Evolutionary conservation across 2,113 vertebrate species (phyloP).

Genomic region (Triplophysa tibetana): DNA sequence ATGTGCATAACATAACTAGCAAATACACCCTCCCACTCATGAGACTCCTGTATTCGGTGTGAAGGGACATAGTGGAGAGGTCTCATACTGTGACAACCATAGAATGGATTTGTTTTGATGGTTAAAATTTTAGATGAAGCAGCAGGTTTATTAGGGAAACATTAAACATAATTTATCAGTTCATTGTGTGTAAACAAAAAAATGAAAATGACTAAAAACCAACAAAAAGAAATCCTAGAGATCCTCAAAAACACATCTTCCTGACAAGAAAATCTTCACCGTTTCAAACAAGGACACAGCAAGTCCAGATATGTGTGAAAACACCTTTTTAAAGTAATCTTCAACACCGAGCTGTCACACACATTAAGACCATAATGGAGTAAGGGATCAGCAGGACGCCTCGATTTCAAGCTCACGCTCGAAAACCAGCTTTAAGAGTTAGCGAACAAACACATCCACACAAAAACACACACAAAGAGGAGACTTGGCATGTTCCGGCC

Average conservation of each 20-base stretch:
- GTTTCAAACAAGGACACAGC: slow-evolving; percentile 18
- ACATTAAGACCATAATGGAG: slow-evolving; percentile 61
- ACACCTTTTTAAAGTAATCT: slow-evolving; percentile 36
- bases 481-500: slow-evolving; percentile 49
- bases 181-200: background rate
- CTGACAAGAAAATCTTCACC: slow-evolving; percentile 2
- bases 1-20: slow-evolving; percentile 16
- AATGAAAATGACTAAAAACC: background rate
- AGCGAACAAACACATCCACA: slow-evolving; percentile 44
- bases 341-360: slow-evolving; percentile 51
- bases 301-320: slow-evolving; percentile 43
- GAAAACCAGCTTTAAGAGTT: slow-evolving; percentile 36
- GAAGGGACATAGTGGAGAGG: background rate
- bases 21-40: slow-evolving; percentile 17
- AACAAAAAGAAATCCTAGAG: background rate
- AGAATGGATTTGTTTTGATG: background rate
- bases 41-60: background rate
- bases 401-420: slow-evolving; percentile 19
- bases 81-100: background rate
- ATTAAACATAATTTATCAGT: slow-evolving; percentile 5
- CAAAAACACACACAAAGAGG: slow-evolving; percentile 40
- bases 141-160: background rate
- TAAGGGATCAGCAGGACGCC: slow-evolving; percentile 48
- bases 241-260: slow-evolving; percentile 29
- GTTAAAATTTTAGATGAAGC: too few relatives aligned